Conservation (phyloP, 2,113 vertebrate species). For the Chaenogobius annularis region DNA sequence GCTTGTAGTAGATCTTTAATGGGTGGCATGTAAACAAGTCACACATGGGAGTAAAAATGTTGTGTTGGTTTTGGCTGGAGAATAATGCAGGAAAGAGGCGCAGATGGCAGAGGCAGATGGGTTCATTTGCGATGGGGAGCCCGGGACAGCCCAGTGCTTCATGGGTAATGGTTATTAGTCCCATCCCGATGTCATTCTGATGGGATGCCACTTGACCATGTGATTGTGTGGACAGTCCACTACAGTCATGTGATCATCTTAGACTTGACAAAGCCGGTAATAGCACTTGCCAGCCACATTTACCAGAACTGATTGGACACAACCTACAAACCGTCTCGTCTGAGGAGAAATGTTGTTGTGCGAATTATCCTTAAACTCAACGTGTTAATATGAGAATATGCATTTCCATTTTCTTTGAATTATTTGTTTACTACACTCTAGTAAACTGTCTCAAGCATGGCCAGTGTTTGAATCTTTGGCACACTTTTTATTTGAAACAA, state of each 20-base stretch:
- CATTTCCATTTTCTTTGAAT: no score
- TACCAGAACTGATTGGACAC: not conserved
- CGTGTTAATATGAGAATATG: no score
- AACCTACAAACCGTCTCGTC: not conserved
- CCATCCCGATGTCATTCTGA: conserved; percentile 58
- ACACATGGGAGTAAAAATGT: conserved; percentile 29
- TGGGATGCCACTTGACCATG: conserved; percentile 50
- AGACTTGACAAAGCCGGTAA: conserved; percentile 8
- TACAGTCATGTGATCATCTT: conserved; percentile 36
- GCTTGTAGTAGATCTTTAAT: conserved; percentile 3
- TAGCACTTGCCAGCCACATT: conserved; percentile 6
- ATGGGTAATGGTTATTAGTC: conserved; percentile 75
- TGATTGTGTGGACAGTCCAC: conserved; percentile 57
- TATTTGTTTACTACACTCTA: no score
- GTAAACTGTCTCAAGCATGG: no score
- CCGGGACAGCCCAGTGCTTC: conserved; percentile 65
- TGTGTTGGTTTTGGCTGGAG: conserved; percentile 62
- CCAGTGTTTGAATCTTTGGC: no score
- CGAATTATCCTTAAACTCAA: no score
- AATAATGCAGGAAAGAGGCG: conserved; percentile 74
- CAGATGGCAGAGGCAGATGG: conserved; percentile 83
- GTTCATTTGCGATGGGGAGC: conserved; percentile 77
- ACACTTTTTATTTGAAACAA: no score
- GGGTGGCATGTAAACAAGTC: conserved; percentile 20
- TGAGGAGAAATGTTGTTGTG: not conserved